Base-by-base conservation (phyloP, 30 jellyfish, hydroid and myxozoan species). In the Catostylus mosaicus region DNA sequence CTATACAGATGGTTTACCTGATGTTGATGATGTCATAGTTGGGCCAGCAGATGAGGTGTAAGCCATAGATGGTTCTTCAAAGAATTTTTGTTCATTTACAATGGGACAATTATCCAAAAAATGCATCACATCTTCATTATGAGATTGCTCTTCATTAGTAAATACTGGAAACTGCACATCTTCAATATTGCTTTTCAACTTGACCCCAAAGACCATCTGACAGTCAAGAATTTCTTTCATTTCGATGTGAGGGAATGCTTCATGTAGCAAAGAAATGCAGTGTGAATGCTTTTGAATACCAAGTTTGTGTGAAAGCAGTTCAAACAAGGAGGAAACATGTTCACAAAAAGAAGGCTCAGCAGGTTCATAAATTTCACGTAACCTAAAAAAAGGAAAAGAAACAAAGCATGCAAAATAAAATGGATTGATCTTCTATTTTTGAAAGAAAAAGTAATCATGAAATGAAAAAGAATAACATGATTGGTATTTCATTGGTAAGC, bases 181-280 rank as follows among this genome's bases (percentile, higher is more conserved):
- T 10, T 60, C 75, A 0, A 74, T 59, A 40, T 60, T 70, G 33
- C 29, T 66, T 69, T 70, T 82, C 74, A 30, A 76, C 24, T 62
- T 69, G 54, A 82, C 68, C 6, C 92, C 92, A 30, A 82, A 82
- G n/a, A 82, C 27, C 70, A 82, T 76, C 47, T 82, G 85, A 45
- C 79, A 82, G 43, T 76, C 86, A 10, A 50, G 10, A 19, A 82
- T 60, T 27, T 82, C 92, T 82, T 69, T 69, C 54, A 67, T 26
- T 45, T 82, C 85, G 51, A 82, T 50, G 27, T 32, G 6, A 31
- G 92, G 92, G 30, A 82, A 51, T 36, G 86, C 92, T 46, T 82
- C 92, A 8, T 64, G 92, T 12, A 82, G 65, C 36, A 82, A 16
- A 18, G 80, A 7, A 26, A 82, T 23, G 35, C 79, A 65, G 43